Base-by-base conservation (phyloP, 2,888 invertebrate species). In the Notodonta ziczac region DNA sequence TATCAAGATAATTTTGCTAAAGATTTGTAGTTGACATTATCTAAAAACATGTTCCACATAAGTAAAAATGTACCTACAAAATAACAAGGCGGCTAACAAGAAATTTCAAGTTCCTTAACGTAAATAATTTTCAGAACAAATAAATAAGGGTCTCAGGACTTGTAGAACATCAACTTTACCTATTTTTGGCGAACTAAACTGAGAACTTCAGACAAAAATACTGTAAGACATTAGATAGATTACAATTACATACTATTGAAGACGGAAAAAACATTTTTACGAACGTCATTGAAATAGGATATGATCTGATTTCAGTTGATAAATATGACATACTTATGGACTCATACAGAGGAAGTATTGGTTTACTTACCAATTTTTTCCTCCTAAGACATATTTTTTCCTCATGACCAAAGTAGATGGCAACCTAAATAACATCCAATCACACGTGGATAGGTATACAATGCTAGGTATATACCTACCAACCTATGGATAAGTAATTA, bases 191-290 rank as follows among this genome's bases (percentile, higher is more conserved):
- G 56, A 42, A 58, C 46, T 48, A 62, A 13, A 2, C 57, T 46
- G 60, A 59, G 59, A 67, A 65, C 60, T 14, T 35, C 14, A 52
- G 50, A 62, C 62, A 52, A 54, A 70, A 59, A 56, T 59, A 56
- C 62, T 57, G 14, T 48, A 13, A 7, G 35, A 5, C 46, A 10
- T 5, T n/a, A 6, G 5, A n/a, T 2, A 46, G 1, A 46, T n/a
- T 5, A 46, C 6, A 46, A 46, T n/a, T 46, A n/a, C n/a, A 6
- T 46, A 2, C n/a, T n/a, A 13, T 46, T 5, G 5, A 46, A 46
- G n/a, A n/a, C 9, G 10, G 42, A 3, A 42, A 42, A 12, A 42
- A 6, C 4, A 4, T 5, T 13, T 46, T n/a, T 4, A n/a, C 4
- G 13, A n/a, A 46, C 9, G 13, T n/a, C n/a, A 46, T n/a, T n/a